Conservation (phyloP, 1,140 invertebrate species). For the Platyscapa corneri region DNA sequence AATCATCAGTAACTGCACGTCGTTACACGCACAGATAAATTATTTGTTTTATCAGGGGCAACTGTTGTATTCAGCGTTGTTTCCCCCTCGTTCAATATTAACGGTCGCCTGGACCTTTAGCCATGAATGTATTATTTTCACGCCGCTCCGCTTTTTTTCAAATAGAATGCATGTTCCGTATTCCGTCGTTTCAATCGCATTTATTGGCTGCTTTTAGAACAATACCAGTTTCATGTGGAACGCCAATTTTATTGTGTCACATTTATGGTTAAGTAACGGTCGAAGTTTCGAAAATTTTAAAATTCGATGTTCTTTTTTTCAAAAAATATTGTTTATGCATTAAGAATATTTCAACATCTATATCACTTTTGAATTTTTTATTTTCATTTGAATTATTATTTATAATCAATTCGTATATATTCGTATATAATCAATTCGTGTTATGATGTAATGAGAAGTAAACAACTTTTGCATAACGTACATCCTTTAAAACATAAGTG, state of each 20-base stretch:
- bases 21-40: not conserved
- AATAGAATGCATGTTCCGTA: not conserved
- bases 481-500: not conserved
- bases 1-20: not conserved
- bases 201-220: not conserved
- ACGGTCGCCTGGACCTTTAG: not conserved
- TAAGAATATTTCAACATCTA: not conserved
- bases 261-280: not conserved
- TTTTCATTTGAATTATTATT: no score
- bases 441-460: no score
- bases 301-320: not conserved
- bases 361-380: no score
- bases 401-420: no score
- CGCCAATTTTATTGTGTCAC: not conserved
- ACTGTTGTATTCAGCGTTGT: not conserved
- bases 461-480: no score
- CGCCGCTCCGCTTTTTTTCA: conserved; percentile 27
- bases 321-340: not conserved
- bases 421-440: no score
- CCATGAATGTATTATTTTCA: not conserved
- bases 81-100: conserved; percentile 1
- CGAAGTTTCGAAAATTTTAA: not conserved
- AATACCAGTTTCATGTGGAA: not conserved
- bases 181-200: not conserved
- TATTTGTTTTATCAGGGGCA: not conserved